A percentile compares a stretch with the other conserved stretches of the same genome.
Conservation (phyloP, 2,113 vertebrate genomes). For the Todiramphus chloris region DNA sequence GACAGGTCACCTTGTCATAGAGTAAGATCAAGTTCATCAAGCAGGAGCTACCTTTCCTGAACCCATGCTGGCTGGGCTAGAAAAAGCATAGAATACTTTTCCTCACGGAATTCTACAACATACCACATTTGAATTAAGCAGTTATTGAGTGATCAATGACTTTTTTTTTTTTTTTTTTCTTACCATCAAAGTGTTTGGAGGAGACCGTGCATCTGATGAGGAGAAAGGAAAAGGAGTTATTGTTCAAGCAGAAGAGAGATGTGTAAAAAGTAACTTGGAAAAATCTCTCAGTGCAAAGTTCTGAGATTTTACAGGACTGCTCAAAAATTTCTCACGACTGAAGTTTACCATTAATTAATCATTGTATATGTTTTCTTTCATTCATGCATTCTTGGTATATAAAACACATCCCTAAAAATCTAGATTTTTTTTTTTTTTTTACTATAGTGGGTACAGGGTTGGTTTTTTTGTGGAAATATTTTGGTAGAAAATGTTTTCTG, state of each 20-base stretch:
- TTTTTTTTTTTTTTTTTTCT: background rate
- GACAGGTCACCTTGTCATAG: no score
- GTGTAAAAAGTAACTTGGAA: background rate
- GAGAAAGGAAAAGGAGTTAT: background rate
- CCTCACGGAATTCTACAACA: background rate
- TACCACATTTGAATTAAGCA: background rate
- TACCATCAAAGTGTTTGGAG: background rate
- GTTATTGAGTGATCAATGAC: background rate
- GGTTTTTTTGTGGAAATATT: background rate
- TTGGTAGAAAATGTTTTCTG: background rate
- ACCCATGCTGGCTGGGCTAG: background rate
- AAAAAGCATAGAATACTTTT: background rate
- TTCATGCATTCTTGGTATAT: background rate
- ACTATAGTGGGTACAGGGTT: rapidly evolving
- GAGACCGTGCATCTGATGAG: background rate
- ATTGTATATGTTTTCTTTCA: background rate
- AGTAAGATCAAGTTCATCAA: no score
- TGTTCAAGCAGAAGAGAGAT: background rate
- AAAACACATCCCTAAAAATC: background rate
- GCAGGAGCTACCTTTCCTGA: no score
- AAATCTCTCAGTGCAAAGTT: background rate
- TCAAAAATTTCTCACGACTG: background rate
- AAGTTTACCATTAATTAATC: background rate
- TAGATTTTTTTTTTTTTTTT: background rate
- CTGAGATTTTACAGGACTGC: background rate